Conservation (phyloP, 1,140 invertebrate species). For the Drosophila jambulina region DNA sequence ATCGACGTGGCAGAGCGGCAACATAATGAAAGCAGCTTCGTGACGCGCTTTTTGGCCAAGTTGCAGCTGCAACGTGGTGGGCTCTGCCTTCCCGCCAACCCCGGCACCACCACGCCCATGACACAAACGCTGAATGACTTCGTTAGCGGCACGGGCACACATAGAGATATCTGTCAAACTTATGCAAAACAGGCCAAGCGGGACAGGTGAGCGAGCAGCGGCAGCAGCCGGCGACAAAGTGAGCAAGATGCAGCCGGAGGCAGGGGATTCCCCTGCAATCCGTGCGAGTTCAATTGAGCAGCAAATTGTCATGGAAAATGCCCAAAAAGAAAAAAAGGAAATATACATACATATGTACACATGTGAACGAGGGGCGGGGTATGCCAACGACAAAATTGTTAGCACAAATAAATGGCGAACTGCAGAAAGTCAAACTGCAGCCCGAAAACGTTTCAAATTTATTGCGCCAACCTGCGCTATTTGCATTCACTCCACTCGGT, state of each 20-base stretch:
- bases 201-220: slow-evolving; percentile 22
- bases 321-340: slow-evolving; percentile 20
- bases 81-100: slow-evolving; percentile 19
- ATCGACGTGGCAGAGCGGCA: slow-evolving; percentile 40
- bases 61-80: slow-evolving; percentile 41
- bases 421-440: slow-evolving; percentile 71
- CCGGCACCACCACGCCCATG: slow-evolving; percentile 11
- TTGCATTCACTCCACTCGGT: slow-evolving; percentile 51
- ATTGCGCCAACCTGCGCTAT: slow-evolving; percentile 56
- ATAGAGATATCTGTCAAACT: slow-evolving; percentile 65
- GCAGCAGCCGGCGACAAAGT: slow-evolving; percentile 25
- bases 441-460: slow-evolving; percentile 74
- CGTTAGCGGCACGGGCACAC: slow-evolving; percentile 60
- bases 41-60: slow-evolving; percentile 43
- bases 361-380: slow-evolving; percentile 4
- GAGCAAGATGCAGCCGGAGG: slow-evolving; percentile 16
- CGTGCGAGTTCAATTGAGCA: slow-evolving; percentile 73
- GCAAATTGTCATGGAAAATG: slow-evolving; percentile 69
- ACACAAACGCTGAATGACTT: slow-evolving; percentile 76
- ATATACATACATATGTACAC: neutral
- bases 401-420: slow-evolving; percentile 67
- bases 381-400: slow-evolving; percentile 62
- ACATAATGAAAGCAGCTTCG: slow-evolving; percentile 71
- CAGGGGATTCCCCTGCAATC: slow-evolving; percentile 40
- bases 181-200: slow-evolving; percentile 67